Percentiles rank a stretch among this genome's conserved stretches.
Evolutionary conservation across 2,797 vertebrate species (phyloP).

Genomic region (Todus mexicanus): DNA sequence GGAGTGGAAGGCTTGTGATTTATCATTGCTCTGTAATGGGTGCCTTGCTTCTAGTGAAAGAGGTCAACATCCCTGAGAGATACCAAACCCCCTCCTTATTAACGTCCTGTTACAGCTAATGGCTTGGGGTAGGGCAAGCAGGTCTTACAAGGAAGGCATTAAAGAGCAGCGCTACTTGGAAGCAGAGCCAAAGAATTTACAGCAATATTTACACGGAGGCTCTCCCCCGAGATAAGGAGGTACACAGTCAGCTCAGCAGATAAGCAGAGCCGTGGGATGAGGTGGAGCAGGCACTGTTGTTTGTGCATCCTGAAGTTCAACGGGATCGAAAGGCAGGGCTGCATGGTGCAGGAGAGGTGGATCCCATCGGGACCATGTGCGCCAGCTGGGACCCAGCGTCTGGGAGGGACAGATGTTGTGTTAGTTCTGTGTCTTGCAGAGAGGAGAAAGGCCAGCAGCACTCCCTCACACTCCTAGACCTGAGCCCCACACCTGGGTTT

Average conservation of each 20-base stretch:
- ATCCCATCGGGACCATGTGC: background rate
- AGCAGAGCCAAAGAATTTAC: constrained; percentile 67
- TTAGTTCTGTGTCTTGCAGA: background rate
- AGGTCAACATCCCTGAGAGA: constrained; percentile 72
- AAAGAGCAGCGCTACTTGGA: constrained; percentile 63
- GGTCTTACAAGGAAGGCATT: constrained; percentile 74
- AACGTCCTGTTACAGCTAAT: constrained; percentile 77
- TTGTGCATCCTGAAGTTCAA: constrained; percentile 31
- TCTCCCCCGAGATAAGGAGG: constrained; percentile 64
- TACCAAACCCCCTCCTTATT: constrained; percentile 76
- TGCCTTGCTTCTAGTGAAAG: constrained; percentile 69
- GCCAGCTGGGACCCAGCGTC: background rate
- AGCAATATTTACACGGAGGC: constrained; percentile 60
- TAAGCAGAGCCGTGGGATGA: constrained; percentile 48
- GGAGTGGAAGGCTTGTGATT: constrained; percentile 73
- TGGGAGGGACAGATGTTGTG: background rate
- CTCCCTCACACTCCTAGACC: background rate
- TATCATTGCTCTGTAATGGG: constrained; percentile 75
- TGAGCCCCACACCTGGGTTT: background rate
- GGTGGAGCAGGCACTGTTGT: background rate
- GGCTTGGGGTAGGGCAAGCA: constrained; percentile 73
- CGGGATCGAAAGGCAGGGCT: background rate
- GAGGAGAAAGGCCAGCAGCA: background rate
- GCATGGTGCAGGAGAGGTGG: accelerated
- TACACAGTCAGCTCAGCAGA: constrained; percentile 47